phyloP scores from a whole-genome alignment of 2,797 vertebrate species.

The Sitta carolinensis region DNA sequence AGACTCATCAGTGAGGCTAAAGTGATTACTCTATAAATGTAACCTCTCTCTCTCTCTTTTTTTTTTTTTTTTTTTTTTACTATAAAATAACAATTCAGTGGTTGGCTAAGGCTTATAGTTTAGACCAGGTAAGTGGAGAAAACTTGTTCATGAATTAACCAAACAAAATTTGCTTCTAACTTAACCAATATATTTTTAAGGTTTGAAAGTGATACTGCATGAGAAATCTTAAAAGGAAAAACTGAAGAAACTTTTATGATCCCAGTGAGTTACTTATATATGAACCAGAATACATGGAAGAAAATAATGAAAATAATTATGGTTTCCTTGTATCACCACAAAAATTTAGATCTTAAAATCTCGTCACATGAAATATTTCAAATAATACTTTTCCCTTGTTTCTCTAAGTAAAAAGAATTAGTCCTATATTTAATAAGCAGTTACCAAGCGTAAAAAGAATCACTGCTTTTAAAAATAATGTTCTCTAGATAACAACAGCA shows the following conservation, averaged over 20 bases:
- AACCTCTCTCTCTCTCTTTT: background rate
- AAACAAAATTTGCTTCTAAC: slow-evolving; percentile 1
- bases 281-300: background rate
- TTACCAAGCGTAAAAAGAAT: background rate
- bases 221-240: background rate
- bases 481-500: background rate
- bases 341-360: background rate
- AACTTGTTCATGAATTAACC: background rate
- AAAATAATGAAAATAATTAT: background rate
- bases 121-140: background rate
- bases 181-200: background rate
- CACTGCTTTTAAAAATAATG: background rate
- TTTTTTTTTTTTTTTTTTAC: background rate
- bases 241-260: background rate
- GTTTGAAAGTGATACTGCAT: background rate
- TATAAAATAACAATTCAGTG: background rate
- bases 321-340: background rate
- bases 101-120: background rate
- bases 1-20: background rate
- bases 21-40: background rate
- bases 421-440: background rate
- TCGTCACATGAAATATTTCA: background rate
- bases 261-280: background rate
- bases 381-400: background rate
- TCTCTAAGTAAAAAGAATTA: background rate